Base-by-base conservation (phyloP, 2,797 vertebrate genomes). In the Alca torda region DNA sequence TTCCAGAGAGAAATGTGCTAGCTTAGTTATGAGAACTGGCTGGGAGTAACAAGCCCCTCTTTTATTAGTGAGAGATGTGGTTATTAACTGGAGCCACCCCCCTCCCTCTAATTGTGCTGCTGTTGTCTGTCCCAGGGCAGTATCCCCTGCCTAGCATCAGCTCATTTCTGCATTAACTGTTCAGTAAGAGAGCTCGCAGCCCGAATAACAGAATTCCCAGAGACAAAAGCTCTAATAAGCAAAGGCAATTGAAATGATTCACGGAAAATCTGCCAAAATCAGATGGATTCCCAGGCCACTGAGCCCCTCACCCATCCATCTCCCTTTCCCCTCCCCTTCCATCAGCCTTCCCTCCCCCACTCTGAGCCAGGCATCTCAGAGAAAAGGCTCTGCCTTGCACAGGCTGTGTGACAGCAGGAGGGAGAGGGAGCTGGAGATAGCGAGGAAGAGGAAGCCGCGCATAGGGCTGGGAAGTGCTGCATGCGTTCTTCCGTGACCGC, bases 371-470 rank as follows among this genome's bases (percentile, higher is more conserved):
- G 78, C 95, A 45, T 94, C 93, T 90, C 60, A 16, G 94, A 96
- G 97, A 92, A 96, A 93, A 96, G 97, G 96, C 96, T 97, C 95
- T 94, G 98, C 96, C 97, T 97, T 90, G 96, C 97, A 96, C 96
- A 97, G 97, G 87, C 96, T 91, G 87, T 77, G 97, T 98, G 98
- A 98, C 98, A 98, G 98, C 95, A 35, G 96, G 56, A 90, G 97
- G 84, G 80, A 89, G 85, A 76, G 89, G 53, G 78, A 85, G 93
- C 87, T 77, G 56, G 74, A 48, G 79, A 51, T 41, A 64, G 72
- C 45, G 16, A 86, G 63, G 69, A 65, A 64, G 74, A 53, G 43
- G 75, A 31, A 91, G 94, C 80, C 17, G 69, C 11, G 53, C 65
- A 6, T 1, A 37, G 63, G 13, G 70, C 85, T 92, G 93, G 43